Evolutionary conservation across 92 coral and sea anemone genomes (phyloP).

Genomic region (Scolanthus callimorphus): DNA sequence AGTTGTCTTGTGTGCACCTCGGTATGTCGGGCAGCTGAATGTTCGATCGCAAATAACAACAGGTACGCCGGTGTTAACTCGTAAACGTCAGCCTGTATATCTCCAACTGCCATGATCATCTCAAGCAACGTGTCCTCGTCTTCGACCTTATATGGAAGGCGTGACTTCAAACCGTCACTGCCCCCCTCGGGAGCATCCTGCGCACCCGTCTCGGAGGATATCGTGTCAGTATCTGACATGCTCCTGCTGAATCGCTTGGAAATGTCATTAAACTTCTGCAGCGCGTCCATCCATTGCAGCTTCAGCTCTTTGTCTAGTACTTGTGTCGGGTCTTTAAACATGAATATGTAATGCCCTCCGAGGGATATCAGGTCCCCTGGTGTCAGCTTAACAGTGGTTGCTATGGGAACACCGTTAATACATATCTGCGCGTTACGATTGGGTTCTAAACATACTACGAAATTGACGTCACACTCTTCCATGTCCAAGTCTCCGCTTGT

Average conservation of each 20-base stretch:
- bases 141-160: constrained; percentile 53
- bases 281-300: constrained; percentile 72
- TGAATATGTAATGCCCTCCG: constrained; percentile 77
- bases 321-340: constrained; percentile 93
- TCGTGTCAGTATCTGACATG: constrained; percentile 26
- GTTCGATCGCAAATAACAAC: constrained; percentile 77
- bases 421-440: constrained; percentile 56
- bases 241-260: constrained; percentile 14
- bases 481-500: constrained; percentile 57
- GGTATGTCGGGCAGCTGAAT: constrained; percentile 75
- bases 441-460: constrained; percentile 80
- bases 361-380: constrained; percentile 89
- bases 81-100: constrained; percentile 60
- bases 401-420: constrained; percentile 63
- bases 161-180: constrained; percentile 24
- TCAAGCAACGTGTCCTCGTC: constrained; percentile 84
- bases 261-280: constrained; percentile 49
- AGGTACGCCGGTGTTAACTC: constrained; percentile 84
- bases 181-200: constrained; percentile 1
- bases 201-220: constrained; percentile 24
- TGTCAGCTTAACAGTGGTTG: constrained; percentile 36
- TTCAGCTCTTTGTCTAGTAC: constrained; percentile 64
- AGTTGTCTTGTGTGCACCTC: constrained; percentile 82
- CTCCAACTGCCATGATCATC: constrained; percentile 62
- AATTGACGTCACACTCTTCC: constrained; percentile 77